phyloP scores from a whole-genome alignment of 2,113 vertebrate species.

The Pseudolaguvia tuberculata region DNA sequence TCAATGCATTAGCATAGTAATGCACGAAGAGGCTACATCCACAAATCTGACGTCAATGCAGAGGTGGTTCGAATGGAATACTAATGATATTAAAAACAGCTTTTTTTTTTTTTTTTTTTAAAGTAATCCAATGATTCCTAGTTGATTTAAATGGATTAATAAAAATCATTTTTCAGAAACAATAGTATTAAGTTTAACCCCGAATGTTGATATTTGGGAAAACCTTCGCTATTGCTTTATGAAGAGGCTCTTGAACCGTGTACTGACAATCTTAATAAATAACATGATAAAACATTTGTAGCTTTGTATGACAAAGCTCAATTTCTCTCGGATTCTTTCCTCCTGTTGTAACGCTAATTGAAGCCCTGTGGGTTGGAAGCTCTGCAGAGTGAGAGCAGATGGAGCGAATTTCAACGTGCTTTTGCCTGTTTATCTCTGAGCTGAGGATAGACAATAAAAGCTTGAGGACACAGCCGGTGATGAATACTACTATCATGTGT shows the following conservation, averaged over 20 bases:
- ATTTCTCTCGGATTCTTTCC: conserved; percentile 44
- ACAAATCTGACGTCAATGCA: conserved; percentile 8
- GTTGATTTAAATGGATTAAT: background rate
- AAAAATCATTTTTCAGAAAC: too few species aligned
- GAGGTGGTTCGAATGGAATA: conserved; percentile 8
- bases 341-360: conserved; percentile 35
- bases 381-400: conserved; percentile 30
- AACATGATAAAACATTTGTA: conserved; percentile 27
- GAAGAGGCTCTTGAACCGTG: background rate
- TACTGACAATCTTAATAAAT: conserved; percentile 35
- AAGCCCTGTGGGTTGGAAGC: conserved; percentile 32
- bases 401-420: conserved; percentile 21
- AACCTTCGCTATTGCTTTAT: background rate
- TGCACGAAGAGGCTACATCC: conserved; percentile 30
- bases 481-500: conserved; percentile 37
- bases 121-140: background rate
- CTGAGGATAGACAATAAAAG: conserved; percentile 5
- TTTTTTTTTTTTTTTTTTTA: background rate
- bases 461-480: conserved; percentile 43
- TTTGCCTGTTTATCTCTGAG: conserved; percentile 26
- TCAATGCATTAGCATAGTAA: conserved; percentile 44
- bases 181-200: background rate
- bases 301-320: conserved; percentile 17
- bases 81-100: conserved; percentile 20
- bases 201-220: background rate